These are phyloP conservation scores for Dicrostonyx torquatus DNA, from an alignment of 2,797 vertebrate species.

Conservation along the genomic window DNA sequence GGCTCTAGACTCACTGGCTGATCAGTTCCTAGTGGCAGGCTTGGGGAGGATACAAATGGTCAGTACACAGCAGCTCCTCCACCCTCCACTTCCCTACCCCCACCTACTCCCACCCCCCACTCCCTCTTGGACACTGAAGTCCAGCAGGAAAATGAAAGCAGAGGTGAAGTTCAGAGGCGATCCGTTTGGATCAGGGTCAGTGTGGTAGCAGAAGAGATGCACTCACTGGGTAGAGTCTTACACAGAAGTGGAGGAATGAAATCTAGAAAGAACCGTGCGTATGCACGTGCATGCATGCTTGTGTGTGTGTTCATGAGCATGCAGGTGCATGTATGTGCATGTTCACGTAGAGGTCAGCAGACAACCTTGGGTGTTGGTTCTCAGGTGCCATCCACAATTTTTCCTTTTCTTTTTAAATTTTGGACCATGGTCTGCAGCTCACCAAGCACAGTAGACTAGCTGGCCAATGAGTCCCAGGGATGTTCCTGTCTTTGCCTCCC, in stretches of 20 bases:
- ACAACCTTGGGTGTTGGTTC: not conserved
- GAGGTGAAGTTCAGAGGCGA: not conserved
- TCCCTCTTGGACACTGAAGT: not conserved
- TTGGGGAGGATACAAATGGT: not conserved
- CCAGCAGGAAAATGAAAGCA: not conserved
- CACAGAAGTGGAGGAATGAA: not conserved
- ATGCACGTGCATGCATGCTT: not conserved
- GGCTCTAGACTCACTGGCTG: not conserved
- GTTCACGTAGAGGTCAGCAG: not conserved
- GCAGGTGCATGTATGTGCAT: not conserved
- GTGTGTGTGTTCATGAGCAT: no score
- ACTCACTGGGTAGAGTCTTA: not conserved
- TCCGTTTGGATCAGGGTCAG: not conserved
- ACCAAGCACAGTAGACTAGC: not conserved
- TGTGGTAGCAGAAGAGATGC: not conserved
- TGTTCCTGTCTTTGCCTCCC: not conserved
- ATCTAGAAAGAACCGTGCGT: not conserved
- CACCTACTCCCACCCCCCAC: no score
- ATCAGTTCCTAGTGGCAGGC: not conserved
- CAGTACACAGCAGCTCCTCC: not conserved
- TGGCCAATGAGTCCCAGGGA: not conserved
- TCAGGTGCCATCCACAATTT: not conserved
- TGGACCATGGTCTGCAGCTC: not conserved
- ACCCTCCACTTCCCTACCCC: no score
- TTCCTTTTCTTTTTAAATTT: not conserved